Conservation (phyloP, 2,797 vertebrate genomes). For the Fistularia commersonii region DNA sequence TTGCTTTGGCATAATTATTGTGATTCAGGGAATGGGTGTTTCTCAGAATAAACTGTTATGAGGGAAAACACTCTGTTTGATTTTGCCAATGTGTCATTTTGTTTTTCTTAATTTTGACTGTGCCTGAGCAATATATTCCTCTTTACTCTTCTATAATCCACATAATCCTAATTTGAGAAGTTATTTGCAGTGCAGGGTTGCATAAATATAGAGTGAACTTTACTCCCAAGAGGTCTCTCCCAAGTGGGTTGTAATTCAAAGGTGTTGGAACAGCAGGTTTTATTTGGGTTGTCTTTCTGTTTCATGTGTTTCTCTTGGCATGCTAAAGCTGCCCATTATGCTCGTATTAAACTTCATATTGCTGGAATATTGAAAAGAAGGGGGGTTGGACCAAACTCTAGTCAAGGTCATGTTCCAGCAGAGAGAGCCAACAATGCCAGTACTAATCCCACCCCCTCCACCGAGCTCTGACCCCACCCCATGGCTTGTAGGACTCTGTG, state of each 20-base stretch:
- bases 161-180: constrained; percentile 33
- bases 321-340: constrained; percentile 63
- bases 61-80: constrained; percentile 43
- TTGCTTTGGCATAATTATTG: constrained; percentile 52
- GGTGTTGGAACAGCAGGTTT: constrained; percentile 59
- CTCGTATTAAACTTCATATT: constrained; percentile 70
- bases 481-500: constrained; percentile 57
- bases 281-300: constrained; percentile 49
- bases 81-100: constrained; percentile 8
- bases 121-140: constrained; percentile 16
- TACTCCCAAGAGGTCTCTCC: constrained; percentile 30
- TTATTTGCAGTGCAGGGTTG: constrained; percentile 21
- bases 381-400: constrained; percentile 66
- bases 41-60: constrained; percentile 31
- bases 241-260: constrained; percentile 36
- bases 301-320: constrained; percentile 56
- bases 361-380: constrained; percentile 63
- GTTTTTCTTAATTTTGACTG: constrained; percentile 13
- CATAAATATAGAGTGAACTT: constrained; percentile 20
- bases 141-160: constrained; percentile 14
- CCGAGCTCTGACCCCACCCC: constrained; percentile 69
- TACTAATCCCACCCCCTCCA: constrained; percentile 74
- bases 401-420: constrained; percentile 79
- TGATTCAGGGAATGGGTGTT: constrained; percentile 48
- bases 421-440: constrained; percentile 74